Conservation (phyloP, 2,113 vertebrate species). For the Corythoichthys intestinalis region DNA sequence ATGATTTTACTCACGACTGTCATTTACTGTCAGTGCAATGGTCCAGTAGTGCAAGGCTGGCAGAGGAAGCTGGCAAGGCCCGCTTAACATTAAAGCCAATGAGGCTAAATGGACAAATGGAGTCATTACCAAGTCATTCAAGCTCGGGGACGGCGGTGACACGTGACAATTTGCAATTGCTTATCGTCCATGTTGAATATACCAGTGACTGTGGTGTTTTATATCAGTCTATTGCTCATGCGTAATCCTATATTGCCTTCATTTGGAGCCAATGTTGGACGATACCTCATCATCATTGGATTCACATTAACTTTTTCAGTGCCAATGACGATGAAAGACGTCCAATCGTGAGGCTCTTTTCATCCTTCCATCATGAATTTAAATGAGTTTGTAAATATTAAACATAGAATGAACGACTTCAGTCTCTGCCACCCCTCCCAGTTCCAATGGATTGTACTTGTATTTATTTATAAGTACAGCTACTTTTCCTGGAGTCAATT, state of each 20-base stretch:
- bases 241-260: conserved; percentile 33
- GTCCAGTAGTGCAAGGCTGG: neutral
- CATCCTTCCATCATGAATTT: no score
- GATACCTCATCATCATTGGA: neutral
- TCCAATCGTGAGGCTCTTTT: no score
- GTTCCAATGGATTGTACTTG: no score
- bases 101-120: conserved; percentile 67
- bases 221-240: conserved; percentile 23
- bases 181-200: conserved; percentile 37
- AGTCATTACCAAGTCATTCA: conserved; percentile 61
- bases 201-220: conserved; percentile 36
- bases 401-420: no score
- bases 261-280: neutral
- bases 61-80: conserved; percentile 16
- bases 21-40: neutral
- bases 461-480: no score
- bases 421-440: no score
- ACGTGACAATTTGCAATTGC: conserved; percentile 50
- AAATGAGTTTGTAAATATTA: no score
- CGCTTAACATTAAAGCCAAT: conserved; percentile 53
- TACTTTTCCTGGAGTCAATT: no score
- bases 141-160: conserved; percentile 50
- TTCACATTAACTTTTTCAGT: neutral
- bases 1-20: neutral
- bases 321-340: no score